Conservation (phyloP, 2,888 invertebrate genomes). For the Ochropleura leucogaster region DNA sequence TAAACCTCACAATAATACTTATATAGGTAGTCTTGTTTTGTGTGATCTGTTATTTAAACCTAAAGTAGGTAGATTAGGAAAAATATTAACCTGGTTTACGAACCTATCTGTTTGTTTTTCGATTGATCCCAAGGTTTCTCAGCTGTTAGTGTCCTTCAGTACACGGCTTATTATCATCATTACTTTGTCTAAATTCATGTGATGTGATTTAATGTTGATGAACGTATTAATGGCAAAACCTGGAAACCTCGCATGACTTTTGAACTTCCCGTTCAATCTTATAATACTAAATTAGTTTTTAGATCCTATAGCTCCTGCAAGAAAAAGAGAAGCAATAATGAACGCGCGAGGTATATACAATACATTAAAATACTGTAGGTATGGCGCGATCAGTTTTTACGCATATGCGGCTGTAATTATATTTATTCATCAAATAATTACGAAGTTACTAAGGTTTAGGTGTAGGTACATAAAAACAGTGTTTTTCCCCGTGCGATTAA, state of each 20-base stretch:
- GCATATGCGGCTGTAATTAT: not conserved
- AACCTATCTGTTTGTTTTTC: not conserved
- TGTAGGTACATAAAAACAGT: not conserved
- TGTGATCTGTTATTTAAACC: not conserved
- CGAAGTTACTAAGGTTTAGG: not conserved
- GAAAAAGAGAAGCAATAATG: conserved; percentile 14
- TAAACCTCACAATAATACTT: not conserved
- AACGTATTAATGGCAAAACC: no score
- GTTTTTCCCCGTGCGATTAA: not conserved
- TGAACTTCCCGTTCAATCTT: not conserved
- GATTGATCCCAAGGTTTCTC: not conserved
- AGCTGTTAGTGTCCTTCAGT: not conserved
- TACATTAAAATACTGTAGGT: not conserved
- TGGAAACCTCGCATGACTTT: not conserved
- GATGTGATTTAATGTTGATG: not conserved
- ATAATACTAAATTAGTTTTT: not conserved
- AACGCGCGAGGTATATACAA: not conserved
- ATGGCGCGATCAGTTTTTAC: not conserved
- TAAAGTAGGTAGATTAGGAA: not conserved
- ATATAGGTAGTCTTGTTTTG: no score
- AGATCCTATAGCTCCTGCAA: conserved; percentile 19
- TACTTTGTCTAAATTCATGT: not conserved
- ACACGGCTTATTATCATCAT: not conserved
- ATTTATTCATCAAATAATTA: not conserved
- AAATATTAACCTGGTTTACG: not conserved